A percentile compares a stretch with the other conserved stretches of the same genome.
phyloP scores from a whole-genome alignment of 2,113 vertebrate genomes.

The Grammomys dolichurus region DNA sequence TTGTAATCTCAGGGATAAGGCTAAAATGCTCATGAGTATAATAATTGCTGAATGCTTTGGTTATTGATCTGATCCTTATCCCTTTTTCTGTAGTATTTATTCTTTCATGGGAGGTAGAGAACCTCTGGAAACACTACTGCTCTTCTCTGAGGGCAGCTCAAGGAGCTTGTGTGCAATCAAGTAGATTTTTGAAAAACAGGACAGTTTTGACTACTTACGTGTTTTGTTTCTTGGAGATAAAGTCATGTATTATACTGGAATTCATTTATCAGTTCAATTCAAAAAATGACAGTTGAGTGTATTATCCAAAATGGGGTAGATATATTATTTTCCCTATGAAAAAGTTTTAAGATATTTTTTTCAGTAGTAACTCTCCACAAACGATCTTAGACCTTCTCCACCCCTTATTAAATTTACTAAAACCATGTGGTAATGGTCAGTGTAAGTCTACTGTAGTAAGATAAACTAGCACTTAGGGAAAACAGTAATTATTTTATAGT shows the following conservation, averaged over 20 bases:
- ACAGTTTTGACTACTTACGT: not conserved
- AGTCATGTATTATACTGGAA: slow-evolving; percentile 2
- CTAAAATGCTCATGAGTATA: slow-evolving; percentile 11
- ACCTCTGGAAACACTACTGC: not conserved
- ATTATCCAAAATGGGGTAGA: not conserved
- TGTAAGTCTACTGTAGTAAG: not conserved
- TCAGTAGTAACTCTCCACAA: slow-evolving; percentile 18
- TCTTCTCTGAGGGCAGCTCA: slow-evolving; percentile 22
- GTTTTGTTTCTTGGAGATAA: slow-evolving; percentile 9
- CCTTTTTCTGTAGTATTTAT: not conserved
- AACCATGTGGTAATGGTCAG: slow-evolving; percentile 3
- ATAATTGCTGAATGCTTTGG: not conserved
- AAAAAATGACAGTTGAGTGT: not conserved
- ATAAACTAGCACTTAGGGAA: not conserved
- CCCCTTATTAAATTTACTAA: not conserved
- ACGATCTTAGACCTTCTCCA: not conserved
- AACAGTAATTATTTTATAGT: slow-evolving; percentile 18
- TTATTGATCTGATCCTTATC: slow-evolving; percentile 4
- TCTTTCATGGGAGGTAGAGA: not conserved
- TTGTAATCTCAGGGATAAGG: not conserved
- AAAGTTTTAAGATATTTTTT: not conserved
- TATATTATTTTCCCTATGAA: not conserved
- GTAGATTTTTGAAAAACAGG: slow-evolving; percentile 27
- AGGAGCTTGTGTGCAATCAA: not conserved
- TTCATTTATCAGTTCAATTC: slow-evolving; percentile 18